Evolutionary conservation across 2,888 invertebrate genomes (phyloP).

Genomic region (Diaphora mendica): DNA sequence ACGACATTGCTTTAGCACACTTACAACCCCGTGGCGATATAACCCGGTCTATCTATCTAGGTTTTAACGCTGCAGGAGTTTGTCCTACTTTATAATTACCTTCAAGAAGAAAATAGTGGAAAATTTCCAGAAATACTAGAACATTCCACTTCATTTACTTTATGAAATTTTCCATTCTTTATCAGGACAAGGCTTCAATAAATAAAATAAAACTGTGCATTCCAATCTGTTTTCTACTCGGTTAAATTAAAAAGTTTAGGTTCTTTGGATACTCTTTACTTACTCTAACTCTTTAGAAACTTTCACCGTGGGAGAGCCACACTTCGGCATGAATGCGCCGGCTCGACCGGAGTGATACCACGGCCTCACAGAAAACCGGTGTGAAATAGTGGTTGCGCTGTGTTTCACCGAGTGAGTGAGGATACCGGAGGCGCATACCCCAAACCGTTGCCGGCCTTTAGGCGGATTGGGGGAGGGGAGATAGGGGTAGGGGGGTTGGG

Average conservation of each 20-base stretch:
- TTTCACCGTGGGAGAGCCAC: too few relatives aligned
- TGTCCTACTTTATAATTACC: slow-evolving; percentile 14
- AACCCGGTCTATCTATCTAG: slow-evolving; percentile 3
- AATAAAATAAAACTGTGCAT: background rate
- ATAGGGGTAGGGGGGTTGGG: too few relatives aligned
- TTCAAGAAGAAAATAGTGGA: background rate
- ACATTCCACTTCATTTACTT: background rate
- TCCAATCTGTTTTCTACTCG: background rate
- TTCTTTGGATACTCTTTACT: background rate
- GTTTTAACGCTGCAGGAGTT: slow-evolving; percentile 13
- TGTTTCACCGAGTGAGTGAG: too few relatives aligned
- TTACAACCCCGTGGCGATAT: slow-evolving; percentile 10
- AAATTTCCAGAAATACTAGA: background rate
- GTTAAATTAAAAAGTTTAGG: background rate
- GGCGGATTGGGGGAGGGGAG: too few relatives aligned
- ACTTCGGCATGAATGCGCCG: too few relatives aligned
- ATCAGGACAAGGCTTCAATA: background rate
- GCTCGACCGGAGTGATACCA: too few relatives aligned
- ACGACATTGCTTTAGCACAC: background rate
- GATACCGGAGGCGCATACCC: too few relatives aligned
- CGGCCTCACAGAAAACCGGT: too few relatives aligned
- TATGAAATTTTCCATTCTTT: background rate
- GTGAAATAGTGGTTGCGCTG: too few relatives aligned
- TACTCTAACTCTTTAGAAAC: too few relatives aligned
- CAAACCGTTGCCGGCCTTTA: too few relatives aligned